Percentiles rank a stretch among this genome's conserved stretches.
Conservation (phyloP, 2,888 invertebrate genomes). For the Drosophila demipolita region DNA sequence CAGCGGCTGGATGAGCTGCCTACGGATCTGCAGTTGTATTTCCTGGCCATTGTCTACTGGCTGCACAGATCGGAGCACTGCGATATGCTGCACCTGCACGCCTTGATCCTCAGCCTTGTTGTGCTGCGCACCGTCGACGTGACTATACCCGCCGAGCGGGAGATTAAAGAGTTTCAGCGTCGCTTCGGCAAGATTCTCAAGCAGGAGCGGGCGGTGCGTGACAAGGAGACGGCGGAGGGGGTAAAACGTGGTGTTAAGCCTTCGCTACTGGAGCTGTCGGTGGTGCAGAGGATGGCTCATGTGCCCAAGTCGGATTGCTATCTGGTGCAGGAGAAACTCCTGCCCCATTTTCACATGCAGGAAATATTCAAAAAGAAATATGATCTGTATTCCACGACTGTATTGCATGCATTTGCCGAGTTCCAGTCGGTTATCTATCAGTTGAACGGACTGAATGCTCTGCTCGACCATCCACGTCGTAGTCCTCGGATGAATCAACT, state of each 20-base stretch:
- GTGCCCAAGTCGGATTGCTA: constrained; percentile 82
- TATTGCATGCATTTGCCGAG: constrained; percentile 84
- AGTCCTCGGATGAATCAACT: constrained; percentile 87
- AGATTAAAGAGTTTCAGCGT: constrained; percentile 76
- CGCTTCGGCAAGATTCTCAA: constrained; percentile 80
- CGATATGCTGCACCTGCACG: constrained; percentile 80
- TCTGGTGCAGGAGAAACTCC: constrained; percentile 78
- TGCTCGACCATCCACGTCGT: constrained; percentile 88
- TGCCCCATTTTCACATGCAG: constrained; percentile 84
- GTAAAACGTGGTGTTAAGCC: constrained; percentile 59
- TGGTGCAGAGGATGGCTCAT: constrained; percentile 72
- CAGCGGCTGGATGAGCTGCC: constrained; percentile 72
- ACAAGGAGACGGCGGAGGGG: constrained; percentile 67
- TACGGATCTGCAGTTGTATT: constrained; percentile 77
- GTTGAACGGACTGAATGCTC: constrained; percentile 86
- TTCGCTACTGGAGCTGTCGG: constrained; percentile 56
- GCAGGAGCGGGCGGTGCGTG: constrained; percentile 75
- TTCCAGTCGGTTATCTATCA: constrained; percentile 84
- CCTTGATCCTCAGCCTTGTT: constrained; percentile 80
- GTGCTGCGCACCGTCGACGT: constrained; percentile 81
- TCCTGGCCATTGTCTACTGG: constrained; percentile 83
- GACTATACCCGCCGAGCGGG: constrained; percentile 82
- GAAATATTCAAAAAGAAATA: constrained; percentile 83
- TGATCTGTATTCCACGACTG: constrained; percentile 78
- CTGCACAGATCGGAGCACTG: constrained; percentile 78